Base-by-base conservation (phyloP, 2,797 vertebrate species). In the Rhinophrynus dorsalis region DNA sequence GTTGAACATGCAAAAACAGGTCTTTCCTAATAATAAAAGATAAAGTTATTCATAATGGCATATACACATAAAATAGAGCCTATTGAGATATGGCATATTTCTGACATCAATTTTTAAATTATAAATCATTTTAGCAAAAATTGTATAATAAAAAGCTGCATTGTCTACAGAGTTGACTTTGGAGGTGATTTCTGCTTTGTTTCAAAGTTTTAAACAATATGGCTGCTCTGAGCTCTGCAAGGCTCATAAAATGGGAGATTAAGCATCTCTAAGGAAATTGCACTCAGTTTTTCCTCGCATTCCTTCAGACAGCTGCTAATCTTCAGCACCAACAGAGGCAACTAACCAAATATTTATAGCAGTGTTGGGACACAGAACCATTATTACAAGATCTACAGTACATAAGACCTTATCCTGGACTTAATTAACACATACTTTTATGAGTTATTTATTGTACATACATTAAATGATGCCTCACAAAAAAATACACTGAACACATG, bases 311-410 rank as follows among this genome's bases (percentile, higher is more conserved):
- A 65, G n/a, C 56, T 74, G 18, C 21, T 0, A 0, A 57, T 30
- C 40, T 3, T 27, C 2, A 56, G 2, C 52, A 30, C n/a, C 50
- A 65, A 0, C 2, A 1, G 57, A 32, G 13, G 1, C 13, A 52
- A 8, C 48, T 45, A 30, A 73, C 44, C 68, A 65, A 72, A 72
- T 66, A 52, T 73, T 73, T 73, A 73, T 51, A 42, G 69, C 62
- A 73, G 69, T 17, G 29, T 6, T 59, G 69, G 69, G 69, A 73
- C 55, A 44, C 9, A 13, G 2, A 42, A 38, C 54, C 45, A n/a
- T 52, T 73, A 73, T 58, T 59, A 66, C 35, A 42, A 66, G 69
- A 73, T 66, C 69, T 58, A 44, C 69, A 73, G 69, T 66, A 57
- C 45, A 73, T 66, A 66, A 66, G 62, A 54, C 27, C 15, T 26